phyloP scores from a whole-genome alignment of 2,113 vertebrate genomes.

The Arothron firmamentum region DNA sequence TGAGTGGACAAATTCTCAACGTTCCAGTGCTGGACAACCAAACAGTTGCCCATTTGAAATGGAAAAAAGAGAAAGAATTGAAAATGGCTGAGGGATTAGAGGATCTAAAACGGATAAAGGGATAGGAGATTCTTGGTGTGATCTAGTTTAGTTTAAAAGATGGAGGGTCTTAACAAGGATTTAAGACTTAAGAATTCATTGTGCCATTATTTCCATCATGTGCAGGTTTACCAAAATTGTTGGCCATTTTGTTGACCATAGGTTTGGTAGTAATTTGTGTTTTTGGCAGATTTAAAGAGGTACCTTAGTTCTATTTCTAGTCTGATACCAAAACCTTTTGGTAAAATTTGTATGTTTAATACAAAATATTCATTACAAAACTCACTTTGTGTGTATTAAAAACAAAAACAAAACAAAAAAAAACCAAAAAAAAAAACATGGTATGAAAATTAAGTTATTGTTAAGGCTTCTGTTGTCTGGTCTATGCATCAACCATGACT shows the following conservation, averaged over 20 bases:
- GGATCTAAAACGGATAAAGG: slow-evolving; percentile 73
- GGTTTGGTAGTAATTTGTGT: neutral
- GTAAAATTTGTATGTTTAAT: neutral
- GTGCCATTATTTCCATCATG: slow-evolving; percentile 66
- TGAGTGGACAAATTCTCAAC: slow-evolving; percentile 67
- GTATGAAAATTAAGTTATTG: neutral
- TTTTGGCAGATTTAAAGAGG: too few relatives aligned
- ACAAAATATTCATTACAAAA: neutral
- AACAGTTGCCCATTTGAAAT: slow-evolving; percentile 71
- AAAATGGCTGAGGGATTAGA: slow-evolving; percentile 73
- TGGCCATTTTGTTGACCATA: slow-evolving; percentile 44
- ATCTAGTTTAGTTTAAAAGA: slow-evolving; percentile 77
- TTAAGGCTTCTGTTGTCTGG: slow-evolving; percentile 13
- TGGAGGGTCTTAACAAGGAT: slow-evolving; percentile 77
- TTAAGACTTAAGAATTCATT: slow-evolving; percentile 74
- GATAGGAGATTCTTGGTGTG: slow-evolving; percentile 73
- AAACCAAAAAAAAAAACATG: neutral
- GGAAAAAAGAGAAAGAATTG: slow-evolving; percentile 59
- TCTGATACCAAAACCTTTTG: neutral
- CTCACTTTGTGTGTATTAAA: neutral
- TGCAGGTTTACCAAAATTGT: slow-evolving; percentile 58
- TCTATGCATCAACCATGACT: slow-evolving; percentile 18
- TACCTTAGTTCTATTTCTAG: neutral
- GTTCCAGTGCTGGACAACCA: slow-evolving; percentile 75
- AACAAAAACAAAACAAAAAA: neutral